Base-by-base conservation (phyloP, 2,797 vertebrate genomes). In the Pogonophryne albipinna region DNA sequence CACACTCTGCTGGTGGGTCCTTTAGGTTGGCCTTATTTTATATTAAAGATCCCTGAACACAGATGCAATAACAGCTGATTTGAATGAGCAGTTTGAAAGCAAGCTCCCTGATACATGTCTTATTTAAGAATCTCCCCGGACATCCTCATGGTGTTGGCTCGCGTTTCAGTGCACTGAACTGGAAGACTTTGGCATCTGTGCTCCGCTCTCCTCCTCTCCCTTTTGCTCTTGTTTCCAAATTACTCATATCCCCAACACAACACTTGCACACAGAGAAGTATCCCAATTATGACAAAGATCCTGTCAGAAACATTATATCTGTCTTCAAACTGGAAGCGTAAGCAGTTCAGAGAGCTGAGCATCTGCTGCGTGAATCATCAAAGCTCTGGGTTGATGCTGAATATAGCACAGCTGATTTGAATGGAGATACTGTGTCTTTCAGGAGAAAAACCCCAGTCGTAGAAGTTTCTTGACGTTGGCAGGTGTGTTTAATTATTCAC, bases 111-210 rank as follows among this genome's bases (percentile, higher is more conserved):
- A 82, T 88, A 85, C 81, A 86, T 72, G 80, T 87, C 76, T 89
- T 87, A 82, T 86, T 92, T 85, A 88, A 84, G 74, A 74, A 83
- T 89, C 83, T 88, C 80, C 71, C 63, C 17, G 79, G 80, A 89
- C 53, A 23, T 85, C 83, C 86, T 86, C 71, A 92, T 80, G 78
- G 71, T 74, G 80, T 82, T 89, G 82, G 83, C 85, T 91, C 79
- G 16, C 86, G 82, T 91, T 90, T 84, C 87, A 77, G 85, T 60
- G 85, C 80, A 66, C 71, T 87, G 85, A 85, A 84, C 76, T 85
- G 86, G 86, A 90, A 92, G 86, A 85, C 61, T 79, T 79, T 80
- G 83, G 82, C 88, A 88, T 91, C 78, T 86, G 83, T 46, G 53
- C 71, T 47, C 82, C 71, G 52, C 67, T 38, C 68, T 59, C 34